Base-by-base conservation (phyloP, 2,888 invertebrate species). In the Amblyjoppa proteus region DNA sequence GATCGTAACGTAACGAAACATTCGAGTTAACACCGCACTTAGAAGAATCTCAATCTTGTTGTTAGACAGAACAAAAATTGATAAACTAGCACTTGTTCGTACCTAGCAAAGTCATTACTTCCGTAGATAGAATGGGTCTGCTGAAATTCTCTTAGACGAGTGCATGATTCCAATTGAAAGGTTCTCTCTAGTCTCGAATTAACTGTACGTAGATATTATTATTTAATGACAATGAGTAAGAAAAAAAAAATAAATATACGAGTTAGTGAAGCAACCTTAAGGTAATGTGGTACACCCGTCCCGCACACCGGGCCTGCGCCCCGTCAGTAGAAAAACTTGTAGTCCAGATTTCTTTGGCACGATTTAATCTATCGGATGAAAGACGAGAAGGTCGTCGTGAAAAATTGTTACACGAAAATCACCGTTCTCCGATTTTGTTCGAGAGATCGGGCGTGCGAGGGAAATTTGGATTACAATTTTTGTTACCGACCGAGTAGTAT, bases 111-210 rank as follows among this genome's bases (percentile, higher is more conserved):
- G 58, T 58, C 28, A 58, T 53, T 20, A 53, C 28, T 58, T 58
- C 11, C 64, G 64, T 31, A 64, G 16, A 16, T 16, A 31, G 16
- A 64, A 34, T 58, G 28, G n/a, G 28, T 64, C 31, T 31, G 64
- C 16, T 64, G 34, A 34, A n/a, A 34, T 34, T 64, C 9, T 61
- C 61, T 61, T 16, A 34, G 4, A 64, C 68, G 76, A 81, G 34
- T 70, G 84, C 84, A 85, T 75, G 84, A 64, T 31, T 28, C 41
- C 73, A 53, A 69, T 64, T 53, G 16, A 71, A 58, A 31, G 6
- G 28, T 64, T 74, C 51, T 74, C 20, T 85, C 73, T 84, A 84
- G 84, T 84, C 84, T 69, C 34, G n/a, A 38, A 73, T 34, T 13
- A 71, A 68, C 49, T n/a, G 53, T 51, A 70, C 38, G 38, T 74